phyloP scores from a whole-genome alignment of 1,140 invertebrate genomes.

The Holotrichia oblita region DNA sequence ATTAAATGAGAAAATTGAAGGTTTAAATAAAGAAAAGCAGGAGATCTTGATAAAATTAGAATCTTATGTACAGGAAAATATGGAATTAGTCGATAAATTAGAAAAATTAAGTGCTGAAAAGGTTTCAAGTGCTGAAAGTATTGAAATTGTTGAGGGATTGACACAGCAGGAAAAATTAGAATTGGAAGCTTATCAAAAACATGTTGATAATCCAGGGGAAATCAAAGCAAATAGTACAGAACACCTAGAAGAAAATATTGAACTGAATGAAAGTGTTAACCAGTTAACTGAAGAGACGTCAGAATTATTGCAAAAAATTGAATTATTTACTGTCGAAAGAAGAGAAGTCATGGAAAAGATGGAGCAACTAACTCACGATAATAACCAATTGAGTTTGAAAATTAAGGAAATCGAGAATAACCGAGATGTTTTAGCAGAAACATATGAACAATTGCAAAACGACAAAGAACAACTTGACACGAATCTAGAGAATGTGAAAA shows the following conservation, averaged over 20 bases:
- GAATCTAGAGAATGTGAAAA: constrained; percentile 53
- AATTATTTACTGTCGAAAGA: constrained; percentile 71
- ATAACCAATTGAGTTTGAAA: constrained; percentile 64
- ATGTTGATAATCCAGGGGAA: constrained; percentile 49
- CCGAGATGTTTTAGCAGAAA: constrained; percentile 63
- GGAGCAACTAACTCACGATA: constrained; percentile 70
- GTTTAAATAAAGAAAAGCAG: constrained; percentile 67
- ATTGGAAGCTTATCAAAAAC: constrained; percentile 57
- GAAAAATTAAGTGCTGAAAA: constrained; percentile 74
- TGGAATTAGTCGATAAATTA: constrained; percentile 72
- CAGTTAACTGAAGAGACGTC: constrained; percentile 67
- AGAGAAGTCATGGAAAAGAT: constrained; percentile 76
- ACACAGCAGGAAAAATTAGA: constrained; percentile 69
- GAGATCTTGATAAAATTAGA: constrained; percentile 68
- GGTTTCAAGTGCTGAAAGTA: constrained; percentile 73
- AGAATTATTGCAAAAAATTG: constrained; percentile 73
- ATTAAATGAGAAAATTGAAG: constrained; percentile 64
- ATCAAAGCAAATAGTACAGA: constrained; percentile 50
- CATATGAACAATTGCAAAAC: constrained; percentile 60
- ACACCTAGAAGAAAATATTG: constrained; percentile 50
- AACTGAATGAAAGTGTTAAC: constrained; percentile 64
- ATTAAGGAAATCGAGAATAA: constrained; percentile 68
- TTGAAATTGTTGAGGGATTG: constrained; percentile 73
- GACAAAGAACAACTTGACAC: constrained; percentile 59
- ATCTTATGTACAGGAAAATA: constrained; percentile 72